Percentiles rank a stretch among this genome's conserved stretches.
Conservation (phyloP, 2,797 vertebrate genomes). For the Macropodus opercularis region DNA sequence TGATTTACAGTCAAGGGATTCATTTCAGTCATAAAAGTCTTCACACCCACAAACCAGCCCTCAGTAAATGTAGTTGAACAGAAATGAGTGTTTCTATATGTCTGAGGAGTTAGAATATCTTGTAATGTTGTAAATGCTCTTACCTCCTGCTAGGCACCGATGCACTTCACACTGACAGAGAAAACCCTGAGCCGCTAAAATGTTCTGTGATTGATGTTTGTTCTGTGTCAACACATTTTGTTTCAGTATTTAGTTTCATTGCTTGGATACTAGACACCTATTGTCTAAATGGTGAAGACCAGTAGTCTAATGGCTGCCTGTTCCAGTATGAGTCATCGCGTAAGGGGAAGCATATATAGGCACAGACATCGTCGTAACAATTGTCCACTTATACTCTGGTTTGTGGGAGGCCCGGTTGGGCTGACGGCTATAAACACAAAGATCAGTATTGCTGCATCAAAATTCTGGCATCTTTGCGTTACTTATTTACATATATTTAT, state of each 20-base stretch:
- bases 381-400: not conserved
- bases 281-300: not conserved
- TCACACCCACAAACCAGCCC: not conserved
- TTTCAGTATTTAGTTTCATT: not conserved
- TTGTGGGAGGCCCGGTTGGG: conserved; percentile 16
- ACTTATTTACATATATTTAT: conserved; percentile 7
- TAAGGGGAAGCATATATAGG: conserved; percentile 4
- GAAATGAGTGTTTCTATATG: not conserved
- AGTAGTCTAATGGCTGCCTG: not conserved
- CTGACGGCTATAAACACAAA: not conserved
- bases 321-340: not conserved
- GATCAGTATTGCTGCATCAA: conserved; percentile 3
- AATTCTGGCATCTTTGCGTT: not conserved
- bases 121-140: not conserved
- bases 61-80: not conserved
- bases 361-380: conserved; percentile 31
- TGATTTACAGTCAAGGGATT: not conserved
- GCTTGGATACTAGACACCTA: not conserved
- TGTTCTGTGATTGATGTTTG: not conserved
- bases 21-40: not conserved
- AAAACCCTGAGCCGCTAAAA: not conserved
- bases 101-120: not conserved
- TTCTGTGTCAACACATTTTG: not conserved
- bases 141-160: conserved; percentile 23
- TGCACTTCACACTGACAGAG: not conserved